Evolutionary conservation across 1,140 invertebrate genomes (phyloP).

Genomic region (Phocides pigmalion): DNA sequence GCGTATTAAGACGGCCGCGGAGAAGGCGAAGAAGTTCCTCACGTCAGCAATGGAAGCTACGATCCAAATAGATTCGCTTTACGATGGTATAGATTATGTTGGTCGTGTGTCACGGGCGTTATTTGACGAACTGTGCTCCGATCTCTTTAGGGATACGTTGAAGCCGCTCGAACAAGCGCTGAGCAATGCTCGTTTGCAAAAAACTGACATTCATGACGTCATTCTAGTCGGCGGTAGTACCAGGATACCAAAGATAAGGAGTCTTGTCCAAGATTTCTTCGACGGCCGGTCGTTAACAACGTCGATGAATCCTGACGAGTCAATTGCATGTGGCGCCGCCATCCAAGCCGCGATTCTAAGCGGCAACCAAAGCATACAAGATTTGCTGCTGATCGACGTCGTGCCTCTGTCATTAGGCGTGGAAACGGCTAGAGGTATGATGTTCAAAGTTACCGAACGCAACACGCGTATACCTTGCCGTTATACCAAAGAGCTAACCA

Average conservation of each 20-base stretch:
- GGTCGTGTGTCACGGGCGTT: constrained; percentile 63
- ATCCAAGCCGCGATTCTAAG: constrained; percentile 79
- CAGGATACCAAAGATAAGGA: constrained; percentile 84
- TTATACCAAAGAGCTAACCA: constrained; percentile 62
- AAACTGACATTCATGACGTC: constrained; percentile 86
- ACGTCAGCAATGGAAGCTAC: constrained; percentile 90
- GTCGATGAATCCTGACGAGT: constrained; percentile 82
- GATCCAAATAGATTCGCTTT: constrained; percentile 90
- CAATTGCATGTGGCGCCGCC: constrained; percentile 80
- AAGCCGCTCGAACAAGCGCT: constrained; percentile 79
- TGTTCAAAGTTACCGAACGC: constrained; percentile 86
- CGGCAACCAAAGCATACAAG: constrained; percentile 81
- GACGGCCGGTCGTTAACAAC: constrained; percentile 67
- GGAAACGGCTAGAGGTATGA: constrained; percentile 85
- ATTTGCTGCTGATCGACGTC: constrained; percentile 83
- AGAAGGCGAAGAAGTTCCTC: constrained; percentile 91
- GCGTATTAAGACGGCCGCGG: constrained; percentile 90
- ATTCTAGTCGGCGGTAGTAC: constrained; percentile 90
- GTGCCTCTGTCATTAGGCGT: constrained; percentile 85
- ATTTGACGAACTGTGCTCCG: constrained; percentile 82
- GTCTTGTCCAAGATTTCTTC: constrained; percentile 76
- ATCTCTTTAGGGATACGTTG: constrained; percentile 77
- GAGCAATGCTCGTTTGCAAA: constrained; percentile 86
- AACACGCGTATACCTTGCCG: constrained; percentile 88
- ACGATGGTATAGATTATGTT: constrained; percentile 80